A percentile compares a stretch with the other conserved stretches of the same genome.
phyloP scores from a whole-genome alignment of 2,113 vertebrate species.

The Aplodontia rufa region DNA sequence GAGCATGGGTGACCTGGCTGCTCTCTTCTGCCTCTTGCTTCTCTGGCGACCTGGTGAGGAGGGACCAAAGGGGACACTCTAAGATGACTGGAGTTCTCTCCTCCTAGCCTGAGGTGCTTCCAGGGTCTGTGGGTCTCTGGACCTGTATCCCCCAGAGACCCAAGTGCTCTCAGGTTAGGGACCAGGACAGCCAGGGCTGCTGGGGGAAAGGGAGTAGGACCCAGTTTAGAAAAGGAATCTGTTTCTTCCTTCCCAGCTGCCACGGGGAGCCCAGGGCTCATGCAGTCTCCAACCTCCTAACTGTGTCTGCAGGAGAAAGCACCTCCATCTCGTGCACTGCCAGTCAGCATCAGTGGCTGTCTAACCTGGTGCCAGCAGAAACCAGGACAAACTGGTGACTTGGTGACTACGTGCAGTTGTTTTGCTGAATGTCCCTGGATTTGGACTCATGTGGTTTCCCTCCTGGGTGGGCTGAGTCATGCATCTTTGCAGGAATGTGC shows the following conservation, averaged over 20 bases:
- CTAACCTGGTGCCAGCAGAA: constrained; percentile 34
- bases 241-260: not conserved
- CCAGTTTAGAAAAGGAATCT: not conserved
- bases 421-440: too few species aligned
- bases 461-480: too few species aligned
- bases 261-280: not conserved
- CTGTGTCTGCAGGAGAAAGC: not conserved
- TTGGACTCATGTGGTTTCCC: too few species aligned
- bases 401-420: too few species aligned
- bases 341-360: not conserved
- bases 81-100: too few species aligned
- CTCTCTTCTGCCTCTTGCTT: not conserved
- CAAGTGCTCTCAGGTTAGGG: not conserved
- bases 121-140: not conserved
- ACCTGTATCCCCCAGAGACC: not conserved
- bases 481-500: too few species aligned
- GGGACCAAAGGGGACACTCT: not conserved
- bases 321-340: not conserved
- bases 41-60: constrained; percentile 32
- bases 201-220: not conserved
- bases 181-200: not conserved
- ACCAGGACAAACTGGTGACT: not conserved
- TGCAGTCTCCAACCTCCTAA: not conserved
- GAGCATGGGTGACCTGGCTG: not conserved
- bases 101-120: not conserved